These are phyloP conservation scores for Phoxinus dragarum DNA, from an alignment of 2,797 vertebrate genomes.

Conservation along the genomic window DNA sequence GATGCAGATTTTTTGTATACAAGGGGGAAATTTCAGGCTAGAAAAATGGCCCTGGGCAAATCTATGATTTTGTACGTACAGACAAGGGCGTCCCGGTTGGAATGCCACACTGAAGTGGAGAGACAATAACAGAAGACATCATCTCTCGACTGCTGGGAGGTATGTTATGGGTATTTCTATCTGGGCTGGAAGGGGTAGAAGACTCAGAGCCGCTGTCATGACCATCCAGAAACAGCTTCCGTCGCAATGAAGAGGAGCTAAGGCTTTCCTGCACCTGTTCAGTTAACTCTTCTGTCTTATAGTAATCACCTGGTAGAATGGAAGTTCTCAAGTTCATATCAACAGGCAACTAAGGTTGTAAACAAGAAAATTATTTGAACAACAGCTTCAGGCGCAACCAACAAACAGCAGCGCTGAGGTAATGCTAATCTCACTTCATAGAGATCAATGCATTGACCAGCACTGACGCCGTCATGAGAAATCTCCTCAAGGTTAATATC, in stretches of 20 bases:
- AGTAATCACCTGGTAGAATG: slow-evolving; percentile 84
- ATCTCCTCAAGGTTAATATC: background rate
- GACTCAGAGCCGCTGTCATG: slow-evolving; percentile 86
- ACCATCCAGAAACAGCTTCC: slow-evolving; percentile 95
- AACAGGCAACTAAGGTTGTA: too few relatives aligned
- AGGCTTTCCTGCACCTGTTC: slow-evolving; percentile 93
- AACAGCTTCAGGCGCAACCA: too few relatives aligned
- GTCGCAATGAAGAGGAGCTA: slow-evolving; percentile 93
- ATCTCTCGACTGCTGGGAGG: slow-evolving; percentile 56
- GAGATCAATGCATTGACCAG: too few relatives aligned
- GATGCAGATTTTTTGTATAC: background rate
- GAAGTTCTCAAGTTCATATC: background rate
- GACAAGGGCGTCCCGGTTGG: slow-evolving; percentile 83
- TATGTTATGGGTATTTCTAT: slow-evolving; percentile 64
- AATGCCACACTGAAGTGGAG: slow-evolving; percentile 81
- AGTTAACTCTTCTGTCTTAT: slow-evolving; percentile 82
- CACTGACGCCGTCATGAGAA: too few relatives aligned
- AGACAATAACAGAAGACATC: slow-evolving; percentile 75
- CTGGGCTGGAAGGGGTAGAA: slow-evolving; percentile 84
- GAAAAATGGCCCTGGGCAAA: background rate
- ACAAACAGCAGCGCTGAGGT: too few relatives aligned
- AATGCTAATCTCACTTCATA: too few relatives aligned
- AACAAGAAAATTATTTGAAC: too few relatives aligned
- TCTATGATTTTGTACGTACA: slow-evolving; percentile 72
- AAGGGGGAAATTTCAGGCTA: background rate